phyloP scores from a whole-genome alignment of 1,140 invertebrate species.

The Asbolus verrucosus region DNA sequence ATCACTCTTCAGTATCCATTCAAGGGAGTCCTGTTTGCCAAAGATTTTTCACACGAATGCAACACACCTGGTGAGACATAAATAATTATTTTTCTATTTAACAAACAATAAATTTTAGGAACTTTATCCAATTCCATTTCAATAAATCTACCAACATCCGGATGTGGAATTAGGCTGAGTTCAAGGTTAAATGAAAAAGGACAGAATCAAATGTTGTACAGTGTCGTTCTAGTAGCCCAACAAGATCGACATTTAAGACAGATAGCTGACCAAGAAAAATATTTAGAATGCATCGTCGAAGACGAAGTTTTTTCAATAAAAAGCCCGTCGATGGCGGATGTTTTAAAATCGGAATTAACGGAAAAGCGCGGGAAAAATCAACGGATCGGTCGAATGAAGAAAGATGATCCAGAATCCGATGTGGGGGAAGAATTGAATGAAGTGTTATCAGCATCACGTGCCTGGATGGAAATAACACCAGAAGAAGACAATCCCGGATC shows the following conservation, averaged over 20 bases:
- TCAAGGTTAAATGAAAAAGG: slow-evolving; percentile 64
- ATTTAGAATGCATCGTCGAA: slow-evolving; percentile 68
- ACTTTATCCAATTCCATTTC: slow-evolving; percentile 66
- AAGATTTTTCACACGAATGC: slow-evolving; percentile 78
- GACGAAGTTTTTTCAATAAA: slow-evolving; percentile 58
- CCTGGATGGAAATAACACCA: slow-evolving; percentile 79
- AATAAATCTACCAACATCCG: slow-evolving; percentile 71
- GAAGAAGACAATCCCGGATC: slow-evolving; percentile 64
- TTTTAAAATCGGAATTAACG: slow-evolving; percentile 51
- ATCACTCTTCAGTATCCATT: slow-evolving; percentile 71
- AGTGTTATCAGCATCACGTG: slow-evolving; percentile 67
- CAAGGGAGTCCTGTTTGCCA: slow-evolving; percentile 76
- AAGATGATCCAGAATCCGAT: slow-evolving; percentile 49
- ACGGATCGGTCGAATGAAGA: slow-evolving; percentile 58
- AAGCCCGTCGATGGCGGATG: slow-evolving; percentile 56
- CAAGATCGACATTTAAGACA: slow-evolving; percentile 78
- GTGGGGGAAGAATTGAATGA: slow-evolving; percentile 56
- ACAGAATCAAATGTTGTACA: slow-evolving; percentile 70
- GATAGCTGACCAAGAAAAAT: slow-evolving; percentile 74
- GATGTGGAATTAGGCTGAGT: slow-evolving; percentile 75
- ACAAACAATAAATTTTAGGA: too few species aligned
- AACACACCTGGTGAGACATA: slow-evolving; percentile 66
- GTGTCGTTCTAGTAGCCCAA: slow-evolving; percentile 75
- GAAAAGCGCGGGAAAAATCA: slow-evolving; percentile 10
- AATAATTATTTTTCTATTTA: not conserved